These are phyloP conservation scores for Eospalax fontanierii DNA, from an alignment of 2,797 vertebrate genomes.

Conservation along the genomic window DNA sequence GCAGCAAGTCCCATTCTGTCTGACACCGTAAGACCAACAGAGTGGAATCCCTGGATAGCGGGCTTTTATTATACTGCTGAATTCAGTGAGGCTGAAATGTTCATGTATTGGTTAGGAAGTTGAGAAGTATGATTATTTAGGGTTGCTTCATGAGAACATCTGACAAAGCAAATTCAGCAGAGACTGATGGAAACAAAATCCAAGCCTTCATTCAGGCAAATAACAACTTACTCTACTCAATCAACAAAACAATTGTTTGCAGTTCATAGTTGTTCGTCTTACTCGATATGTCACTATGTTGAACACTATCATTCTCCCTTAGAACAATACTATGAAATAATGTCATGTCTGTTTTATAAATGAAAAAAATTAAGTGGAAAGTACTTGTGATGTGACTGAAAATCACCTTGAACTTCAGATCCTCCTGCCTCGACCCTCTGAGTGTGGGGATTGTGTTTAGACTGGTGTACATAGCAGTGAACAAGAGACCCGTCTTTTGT, in stretches of 20 bases:
- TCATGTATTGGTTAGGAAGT: no score
- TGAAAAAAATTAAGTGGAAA: neutral
- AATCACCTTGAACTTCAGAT: neutral
- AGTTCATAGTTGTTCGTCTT: neutral
- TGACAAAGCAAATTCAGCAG: neutral
- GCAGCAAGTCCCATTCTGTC: neutral
- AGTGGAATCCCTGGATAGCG: neutral
- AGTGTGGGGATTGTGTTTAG: neutral
- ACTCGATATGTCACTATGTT: neutral
- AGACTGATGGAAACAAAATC: neutral
- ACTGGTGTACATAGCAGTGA: neutral
- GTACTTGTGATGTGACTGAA: neutral
- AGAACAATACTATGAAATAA: neutral
- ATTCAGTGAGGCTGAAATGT: neutral
- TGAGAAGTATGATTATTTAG: neutral
- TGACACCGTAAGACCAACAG: neutral
- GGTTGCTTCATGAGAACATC: neutral
- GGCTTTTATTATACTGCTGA: neutral
- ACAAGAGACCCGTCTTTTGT: neutral
- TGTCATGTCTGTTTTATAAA: constrained; percentile 11
- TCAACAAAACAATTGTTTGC: neutral
- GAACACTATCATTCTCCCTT: neutral
- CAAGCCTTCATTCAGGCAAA: neutral
- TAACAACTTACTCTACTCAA: neutral
- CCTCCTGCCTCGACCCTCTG: neutral